Evolutionary conservation across 2,113 vertebrate genomes (phyloP).

Genomic region (Stigmatopora argus): DNA sequence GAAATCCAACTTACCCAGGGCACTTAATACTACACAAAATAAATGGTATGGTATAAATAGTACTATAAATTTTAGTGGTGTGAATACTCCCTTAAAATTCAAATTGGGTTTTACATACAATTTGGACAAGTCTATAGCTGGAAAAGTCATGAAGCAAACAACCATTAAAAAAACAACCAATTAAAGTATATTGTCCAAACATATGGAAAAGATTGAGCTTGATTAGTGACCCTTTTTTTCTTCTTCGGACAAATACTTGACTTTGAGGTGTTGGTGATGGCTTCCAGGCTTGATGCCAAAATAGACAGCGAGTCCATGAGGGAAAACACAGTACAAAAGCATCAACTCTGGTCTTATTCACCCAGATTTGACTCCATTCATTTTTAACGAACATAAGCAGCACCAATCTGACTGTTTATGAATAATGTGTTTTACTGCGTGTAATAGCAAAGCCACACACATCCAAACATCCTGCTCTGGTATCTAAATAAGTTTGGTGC

Average conservation of each 20-base stretch:
- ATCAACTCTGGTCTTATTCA: conserved; percentile 8
- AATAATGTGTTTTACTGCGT: conserved; percentile 1
- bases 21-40: too few relatives aligned
- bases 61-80: too few relatives aligned
- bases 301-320: neutral
- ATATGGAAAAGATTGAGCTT: neutral
- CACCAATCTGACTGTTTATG: neutral
- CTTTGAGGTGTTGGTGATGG: conserved; percentile 3
- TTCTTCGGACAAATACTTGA: neutral
- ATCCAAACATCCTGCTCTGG: conserved; percentile 8
- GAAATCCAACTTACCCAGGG: too few relatives aligned
- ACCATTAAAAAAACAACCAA: neutral
- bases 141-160: neutral
- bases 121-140: too few relatives aligned
- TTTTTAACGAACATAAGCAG: conserved; percentile 4
- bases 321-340: conserved; percentile 6
- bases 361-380: neutral
- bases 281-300: neutral
- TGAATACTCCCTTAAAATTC: too few relatives aligned
- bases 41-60: too few relatives aligned
- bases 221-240: neutral
- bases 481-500: conserved; percentile 3
- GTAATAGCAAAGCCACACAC: conserved; percentile 21
- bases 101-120: too few relatives aligned
- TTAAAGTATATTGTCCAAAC: neutral